phyloP scores from a whole-genome alignment of 2,888 invertebrate genomes.

The Tigriopus californicus region DNA sequence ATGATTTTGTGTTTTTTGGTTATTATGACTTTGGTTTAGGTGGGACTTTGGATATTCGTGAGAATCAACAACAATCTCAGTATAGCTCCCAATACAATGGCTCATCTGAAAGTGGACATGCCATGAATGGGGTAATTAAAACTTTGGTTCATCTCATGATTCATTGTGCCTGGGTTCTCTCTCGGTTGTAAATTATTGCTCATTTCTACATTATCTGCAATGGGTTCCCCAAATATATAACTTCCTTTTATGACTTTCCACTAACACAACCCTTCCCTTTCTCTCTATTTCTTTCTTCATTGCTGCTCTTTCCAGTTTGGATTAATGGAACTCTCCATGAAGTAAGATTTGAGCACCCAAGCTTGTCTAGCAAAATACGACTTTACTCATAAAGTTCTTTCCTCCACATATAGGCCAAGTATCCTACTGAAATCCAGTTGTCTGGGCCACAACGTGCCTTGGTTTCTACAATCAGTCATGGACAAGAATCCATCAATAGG shows the following conservation, averaged over 20 bases:
- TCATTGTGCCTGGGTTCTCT: too few species aligned
- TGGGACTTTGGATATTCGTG: not conserved
- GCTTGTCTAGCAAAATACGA: too few species aligned
- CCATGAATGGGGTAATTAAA: not conserved
- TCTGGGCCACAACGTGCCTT: constrained; percentile 84
- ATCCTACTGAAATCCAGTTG: constrained; percentile 64
- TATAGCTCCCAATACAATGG: too few species aligned
- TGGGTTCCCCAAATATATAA: too few species aligned
- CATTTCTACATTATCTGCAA: too few species aligned
- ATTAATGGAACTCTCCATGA: too few species aligned
- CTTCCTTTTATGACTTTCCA: too few species aligned
- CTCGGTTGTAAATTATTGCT: too few species aligned
- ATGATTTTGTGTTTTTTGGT: not conserved
- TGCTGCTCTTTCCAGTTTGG: too few species aligned
- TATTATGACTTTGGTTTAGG: not conserved
- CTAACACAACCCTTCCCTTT: too few species aligned
- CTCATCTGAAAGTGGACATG: not conserved
- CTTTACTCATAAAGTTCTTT: constrained; percentile 16
- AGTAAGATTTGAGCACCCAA: too few species aligned
- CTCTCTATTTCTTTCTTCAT: too few species aligned
- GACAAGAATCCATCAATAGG: constrained; percentile 65
- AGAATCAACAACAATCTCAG: not conserved
- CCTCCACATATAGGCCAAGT: constrained; percentile 41
- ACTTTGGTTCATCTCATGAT: not conserved
- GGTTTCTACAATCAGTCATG: constrained; percentile 69